Conservation (phyloP, 2,797 vertebrate genomes). For the Catostomus latipinnis region DNA sequence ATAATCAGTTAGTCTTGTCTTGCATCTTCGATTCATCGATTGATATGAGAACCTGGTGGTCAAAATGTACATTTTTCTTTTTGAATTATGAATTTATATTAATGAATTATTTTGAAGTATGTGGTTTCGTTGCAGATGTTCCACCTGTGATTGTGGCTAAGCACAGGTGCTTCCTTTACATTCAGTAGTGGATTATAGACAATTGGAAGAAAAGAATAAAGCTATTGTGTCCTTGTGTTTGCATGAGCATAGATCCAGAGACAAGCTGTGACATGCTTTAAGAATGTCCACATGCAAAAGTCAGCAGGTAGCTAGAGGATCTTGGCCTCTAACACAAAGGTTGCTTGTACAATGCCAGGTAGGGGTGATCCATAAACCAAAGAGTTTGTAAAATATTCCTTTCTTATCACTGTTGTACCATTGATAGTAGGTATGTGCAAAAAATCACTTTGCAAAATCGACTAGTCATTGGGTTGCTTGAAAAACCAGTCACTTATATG, state of each 20-base stretch:
- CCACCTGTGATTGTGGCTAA: neutral
- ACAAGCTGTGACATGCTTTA: constrained; percentile 21
- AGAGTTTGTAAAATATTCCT: neutral
- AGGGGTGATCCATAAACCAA: neutral
- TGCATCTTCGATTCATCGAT: no score
- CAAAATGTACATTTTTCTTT: no score
- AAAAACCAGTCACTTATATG: no score
- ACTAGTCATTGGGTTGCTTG: no score
- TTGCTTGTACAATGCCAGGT: constrained; percentile 5
- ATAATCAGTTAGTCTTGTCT: neutral
- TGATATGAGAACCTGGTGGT: no score
- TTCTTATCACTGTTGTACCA: neutral
- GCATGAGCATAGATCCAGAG: constrained; percentile 10
- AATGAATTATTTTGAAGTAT: neutral
- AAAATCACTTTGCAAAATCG: no score
- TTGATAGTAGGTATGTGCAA: no score
- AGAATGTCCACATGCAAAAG: neutral
- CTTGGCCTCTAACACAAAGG: neutral
- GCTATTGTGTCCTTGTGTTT: constrained; percentile 23
- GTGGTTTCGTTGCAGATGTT: neutral
- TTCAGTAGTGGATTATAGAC: constrained; percentile 7
- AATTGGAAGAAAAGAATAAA: constrained; percentile 2
- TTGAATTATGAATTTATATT: no score
- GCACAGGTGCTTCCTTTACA: constrained; percentile 11
- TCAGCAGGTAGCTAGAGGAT: neutral